These are phyloP conservation scores for Beaufortia kweichowensis DNA, from an alignment of 2,113 vertebrate species.

Conservation along the genomic window DNA sequence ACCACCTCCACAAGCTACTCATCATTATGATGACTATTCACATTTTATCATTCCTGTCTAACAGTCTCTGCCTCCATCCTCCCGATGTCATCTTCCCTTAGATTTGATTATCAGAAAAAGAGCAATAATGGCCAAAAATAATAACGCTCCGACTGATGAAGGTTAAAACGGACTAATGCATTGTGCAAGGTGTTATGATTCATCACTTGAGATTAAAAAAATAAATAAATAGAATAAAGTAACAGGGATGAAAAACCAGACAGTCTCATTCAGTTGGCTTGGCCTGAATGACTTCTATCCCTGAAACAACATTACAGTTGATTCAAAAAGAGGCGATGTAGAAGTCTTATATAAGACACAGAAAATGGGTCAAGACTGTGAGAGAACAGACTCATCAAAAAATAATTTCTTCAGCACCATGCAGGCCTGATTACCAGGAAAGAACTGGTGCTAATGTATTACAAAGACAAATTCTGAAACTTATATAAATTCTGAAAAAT, in stretches of 20 bases:
- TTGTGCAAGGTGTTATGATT: conserved; percentile 44
- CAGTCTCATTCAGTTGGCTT: conserved; percentile 15
- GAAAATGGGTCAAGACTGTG: conserved; percentile 23
- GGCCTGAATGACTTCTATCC: conserved; percentile 16
- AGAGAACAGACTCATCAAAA: conserved; percentile 18
- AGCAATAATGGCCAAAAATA: conserved; percentile 25
- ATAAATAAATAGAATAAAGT: neutral
- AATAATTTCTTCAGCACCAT: conserved; percentile 17
- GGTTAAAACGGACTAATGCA: conserved; percentile 38
- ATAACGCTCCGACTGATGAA: conserved; percentile 20
- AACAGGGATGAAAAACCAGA: neutral
- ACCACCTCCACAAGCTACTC: neutral
- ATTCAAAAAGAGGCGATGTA: conserved; percentile 30
- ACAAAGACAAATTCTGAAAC: conserved; percentile 4
- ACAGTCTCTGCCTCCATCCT: neutral
- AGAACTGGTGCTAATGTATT: conserved; percentile 9
- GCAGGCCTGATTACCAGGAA: neutral
- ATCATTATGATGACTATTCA: neutral
- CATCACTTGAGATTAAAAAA: conserved; percentile 20
- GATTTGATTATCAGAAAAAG: conserved; percentile 23
- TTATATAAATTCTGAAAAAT: neutral
- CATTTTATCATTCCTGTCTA: neutral
- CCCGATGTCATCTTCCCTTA: conserved; percentile 12
- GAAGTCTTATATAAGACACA: conserved; percentile 25
- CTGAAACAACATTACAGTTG: conserved; percentile 19